phyloP scores from a whole-genome alignment of 2,888 invertebrate species.

The Tubulanus polymorphus region DNA sequence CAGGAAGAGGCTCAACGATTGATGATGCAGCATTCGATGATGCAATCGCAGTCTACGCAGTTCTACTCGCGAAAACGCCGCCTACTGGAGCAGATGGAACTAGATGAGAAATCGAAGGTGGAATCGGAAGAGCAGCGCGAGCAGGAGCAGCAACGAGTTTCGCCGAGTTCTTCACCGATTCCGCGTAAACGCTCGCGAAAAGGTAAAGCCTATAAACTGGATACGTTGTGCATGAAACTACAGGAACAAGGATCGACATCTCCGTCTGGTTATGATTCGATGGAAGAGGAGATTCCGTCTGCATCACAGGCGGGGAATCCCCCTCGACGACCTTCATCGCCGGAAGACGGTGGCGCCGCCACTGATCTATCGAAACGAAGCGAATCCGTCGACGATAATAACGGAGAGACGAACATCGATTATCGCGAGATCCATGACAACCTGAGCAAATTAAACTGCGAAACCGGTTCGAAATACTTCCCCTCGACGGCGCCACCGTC shows the following conservation, averaged over 20 bases:
- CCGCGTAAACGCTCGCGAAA: conserved; percentile 70
- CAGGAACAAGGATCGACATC: conserved; percentile 31
- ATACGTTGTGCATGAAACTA: conserved; percentile 53
- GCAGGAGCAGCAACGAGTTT: conserved; percentile 2
- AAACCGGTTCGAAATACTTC: not conserved
- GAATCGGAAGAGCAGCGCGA: conserved; percentile 3
- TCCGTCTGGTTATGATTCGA: conserved; percentile 8
- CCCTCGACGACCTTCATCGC: not conserved
- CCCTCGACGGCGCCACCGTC: too few species aligned
- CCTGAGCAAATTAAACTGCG: conserved; percentile 13
- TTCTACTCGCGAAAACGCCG: conserved; percentile 5
- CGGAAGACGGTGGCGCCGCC: not conserved
- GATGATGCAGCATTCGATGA: not conserved
- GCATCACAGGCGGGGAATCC: not conserved
- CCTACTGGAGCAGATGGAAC: conserved; percentile 19
- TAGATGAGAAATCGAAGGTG: not conserved
- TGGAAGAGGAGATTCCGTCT: conserved; percentile 16
- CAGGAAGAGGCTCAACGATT: too few species aligned
- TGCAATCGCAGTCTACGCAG: conserved; percentile 1
- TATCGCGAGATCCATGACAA: conserved; percentile 14
- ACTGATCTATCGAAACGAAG: not conserved
- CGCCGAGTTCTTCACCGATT: conserved; percentile 46
- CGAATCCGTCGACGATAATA: not conserved
- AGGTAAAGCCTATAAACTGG: conserved; percentile 79
- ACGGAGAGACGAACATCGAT: conserved; percentile 5